phyloP scores from a whole-genome alignment of 2,113 vertebrate species.

The Anoplopoma fimbria region DNA sequence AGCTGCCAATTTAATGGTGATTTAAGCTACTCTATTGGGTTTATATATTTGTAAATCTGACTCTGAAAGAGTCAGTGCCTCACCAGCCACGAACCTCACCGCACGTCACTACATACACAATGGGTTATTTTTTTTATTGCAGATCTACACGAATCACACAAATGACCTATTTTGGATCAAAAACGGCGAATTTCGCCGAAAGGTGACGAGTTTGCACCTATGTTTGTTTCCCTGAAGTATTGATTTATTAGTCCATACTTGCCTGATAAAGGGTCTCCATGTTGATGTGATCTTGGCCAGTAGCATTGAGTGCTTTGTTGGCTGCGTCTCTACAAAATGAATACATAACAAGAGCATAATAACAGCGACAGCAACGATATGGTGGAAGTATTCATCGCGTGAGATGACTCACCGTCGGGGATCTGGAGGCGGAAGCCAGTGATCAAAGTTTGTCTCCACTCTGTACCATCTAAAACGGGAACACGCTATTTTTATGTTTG shows the following conservation, averaged over 20 bases:
- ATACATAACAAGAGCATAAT: conserved; percentile 6
- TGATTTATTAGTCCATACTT: conserved; percentile 35
- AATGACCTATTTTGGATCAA: too few relatives aligned
- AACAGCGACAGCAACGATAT: background rate
- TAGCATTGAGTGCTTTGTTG: conserved; percentile 89
- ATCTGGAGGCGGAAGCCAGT: conserved; percentile 91
- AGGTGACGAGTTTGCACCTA: too few relatives aligned
- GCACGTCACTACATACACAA: too few relatives aligned
- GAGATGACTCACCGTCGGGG: conserved; percentile 84
- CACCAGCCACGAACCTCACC: too few relatives aligned
- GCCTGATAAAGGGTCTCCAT: conserved; percentile 88
- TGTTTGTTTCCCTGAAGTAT: background rate
- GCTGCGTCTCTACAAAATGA: conserved; percentile 85
- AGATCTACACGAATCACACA: too few relatives aligned
- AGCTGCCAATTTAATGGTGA: too few relatives aligned
- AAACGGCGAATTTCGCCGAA: too few relatives aligned
- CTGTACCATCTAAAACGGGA: conserved; percentile 89
- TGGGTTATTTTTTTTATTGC: too few relatives aligned
- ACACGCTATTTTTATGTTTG: background rate
- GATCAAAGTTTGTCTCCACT: conserved; percentile 96
- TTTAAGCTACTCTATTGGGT: too few relatives aligned
- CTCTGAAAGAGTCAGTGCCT: too few relatives aligned
- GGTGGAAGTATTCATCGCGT: background rate
- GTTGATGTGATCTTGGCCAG: conserved; percentile 87
- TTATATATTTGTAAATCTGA: too few relatives aligned